Base-by-base conservation (phyloP, 1,140 invertebrate species). In the Papilio polyxenes region DNA sequence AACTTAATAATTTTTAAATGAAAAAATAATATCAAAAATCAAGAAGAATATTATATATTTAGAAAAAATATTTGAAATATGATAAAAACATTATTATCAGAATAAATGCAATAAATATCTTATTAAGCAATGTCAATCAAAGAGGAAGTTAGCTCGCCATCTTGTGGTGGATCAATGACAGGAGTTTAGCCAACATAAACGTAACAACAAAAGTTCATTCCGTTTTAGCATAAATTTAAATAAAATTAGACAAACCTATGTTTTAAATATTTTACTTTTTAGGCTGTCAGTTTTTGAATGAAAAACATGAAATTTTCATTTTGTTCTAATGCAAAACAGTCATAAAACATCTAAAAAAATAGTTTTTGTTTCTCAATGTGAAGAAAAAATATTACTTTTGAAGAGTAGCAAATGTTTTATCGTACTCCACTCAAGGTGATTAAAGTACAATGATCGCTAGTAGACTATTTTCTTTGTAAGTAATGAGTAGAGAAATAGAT, bases 1-100 rank as follows among this genome's bases (percentile, higher is more conserved):
- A 74, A 83, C 83, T 86, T 88, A 82, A 83, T 76, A 84, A 69
- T 74, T 31, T 76, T 31, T 53, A 49, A 44, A 40, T 13, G 56
- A 75, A 65, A 77, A 49, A 6, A 48, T 49, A 78, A 74, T 13
- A 81, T 62, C 56, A 53, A 74, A 51, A 53, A 83, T 56, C 48
- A 31, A 74, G n/a, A 48, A 59, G 82, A 31, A 82, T 51, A 77
- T 11, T 65, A 77, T 20, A 62, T 49, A 31, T 48, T 69, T 69
- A 23, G 4, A 40, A 69, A 80, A 69, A 69, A 2, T 49, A 80
- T 48, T 69, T 69, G n/a, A 69, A 65, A n/a, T 5, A 80, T 49
- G 4, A 15, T 40, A 44, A 62, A 78, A 31, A 56, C 9, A 37
- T 20, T 37, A 40, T 20, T 37, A 20, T 59, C n/a, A 8, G 1